Base-by-base conservation (phyloP, 2,888 invertebrate species). In the Antheraea yamamai region DNA sequence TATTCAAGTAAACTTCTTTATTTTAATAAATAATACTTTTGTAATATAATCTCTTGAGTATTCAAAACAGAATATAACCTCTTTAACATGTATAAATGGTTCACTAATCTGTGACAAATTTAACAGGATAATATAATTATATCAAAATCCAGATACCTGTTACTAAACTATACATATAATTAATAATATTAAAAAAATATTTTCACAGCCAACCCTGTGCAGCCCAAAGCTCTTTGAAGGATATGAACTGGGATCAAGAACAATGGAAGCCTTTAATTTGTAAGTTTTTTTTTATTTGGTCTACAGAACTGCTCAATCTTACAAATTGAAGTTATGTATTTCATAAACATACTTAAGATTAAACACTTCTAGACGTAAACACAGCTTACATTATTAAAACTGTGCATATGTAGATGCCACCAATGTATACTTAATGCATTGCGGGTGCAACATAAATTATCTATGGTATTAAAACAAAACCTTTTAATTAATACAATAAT, bases 191-290 rank as follows among this genome's bases (percentile, higher is more conserved):
- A 26, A 26, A 26, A 4, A 71, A 71, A 75, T 6, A 55, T 20
- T 58, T 70, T 91, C 89, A 64, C 84, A 96, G 96, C 1, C 99
- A 99, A 93, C 99, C 99, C 4, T 99, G 99, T 94, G 99, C 99
- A 51, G 98, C 99, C 8, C 98, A 99, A 89, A 98, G 98, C 87
- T 98, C 98, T 20, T 95, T 99, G 68, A 99, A 99, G 93, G 99
- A 99, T 88, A 99, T 99, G 98, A 99, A 99, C 91, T 99, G 99
- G 98, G 99, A 99, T 93, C 99, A 99, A 88, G 98, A 98, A 80
- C 98, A 99, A 87, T 99, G 99, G 99, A 99, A 99, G 91, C 99
- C 99, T 0, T 94, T 99, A 79, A 99, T 99, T 81, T 93, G 95
- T 95, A 84, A 88, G 91, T 88, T 77, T 47, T 64, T 12, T 55